Conservation (phyloP, 2,113 vertebrate species). For the Castor canadensis region DNA sequence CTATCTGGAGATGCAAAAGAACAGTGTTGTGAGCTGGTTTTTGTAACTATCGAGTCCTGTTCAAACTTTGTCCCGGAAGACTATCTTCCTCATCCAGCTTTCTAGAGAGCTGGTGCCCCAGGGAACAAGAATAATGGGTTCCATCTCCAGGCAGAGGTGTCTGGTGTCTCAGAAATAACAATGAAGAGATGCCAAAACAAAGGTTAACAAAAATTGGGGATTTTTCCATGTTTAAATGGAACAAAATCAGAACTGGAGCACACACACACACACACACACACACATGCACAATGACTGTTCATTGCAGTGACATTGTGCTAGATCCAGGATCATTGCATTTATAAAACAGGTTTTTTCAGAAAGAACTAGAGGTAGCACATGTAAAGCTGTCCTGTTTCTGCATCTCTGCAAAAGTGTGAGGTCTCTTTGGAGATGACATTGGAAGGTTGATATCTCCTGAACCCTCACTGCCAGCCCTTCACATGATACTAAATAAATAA, state of each 20-base stretch:
- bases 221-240: not conserved
- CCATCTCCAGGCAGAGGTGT: not conserved
- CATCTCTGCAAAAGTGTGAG: too few relatives aligned
- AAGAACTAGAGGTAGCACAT: not conserved
- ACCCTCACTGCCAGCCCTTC: not conserved
- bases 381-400: not conserved
- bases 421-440: not conserved
- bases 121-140: accelerated
- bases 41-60: not conserved
- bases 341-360: not conserved
- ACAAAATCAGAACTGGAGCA: not conserved
- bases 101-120: not conserved
- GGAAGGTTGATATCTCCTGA: not conserved
- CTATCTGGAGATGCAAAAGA: not conserved
- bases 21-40: not conserved
- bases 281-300: not conserved
- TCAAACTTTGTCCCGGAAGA: not conserved
- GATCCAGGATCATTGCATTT: not conserved
- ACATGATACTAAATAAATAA: not conserved
- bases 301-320: not conserved
- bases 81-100: not conserved
- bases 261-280: not conserved
- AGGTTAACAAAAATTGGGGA: not conserved
- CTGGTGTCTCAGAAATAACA: not conserved
- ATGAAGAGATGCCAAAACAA: not conserved